Evolutionary conservation across 2,888 invertebrate species (phyloP).

Genomic region (Teleogryllus oceanicus): DNA sequence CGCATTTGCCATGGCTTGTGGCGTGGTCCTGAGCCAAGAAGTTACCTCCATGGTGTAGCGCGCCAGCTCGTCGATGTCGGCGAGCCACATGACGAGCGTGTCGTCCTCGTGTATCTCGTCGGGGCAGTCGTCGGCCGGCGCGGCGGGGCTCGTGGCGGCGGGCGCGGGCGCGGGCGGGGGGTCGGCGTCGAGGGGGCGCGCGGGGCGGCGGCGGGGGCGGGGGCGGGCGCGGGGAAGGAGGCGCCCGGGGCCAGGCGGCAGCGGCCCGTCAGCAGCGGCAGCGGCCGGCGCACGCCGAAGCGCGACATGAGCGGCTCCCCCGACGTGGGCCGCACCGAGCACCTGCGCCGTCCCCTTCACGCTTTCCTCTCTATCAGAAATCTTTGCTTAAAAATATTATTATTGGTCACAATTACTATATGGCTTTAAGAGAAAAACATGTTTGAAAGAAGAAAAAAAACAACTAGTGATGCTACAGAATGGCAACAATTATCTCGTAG

Average conservation of each 20-base stretch:
- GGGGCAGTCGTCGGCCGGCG: not conserved
- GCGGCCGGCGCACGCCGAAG: not conserved
- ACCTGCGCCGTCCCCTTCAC: not conserved
- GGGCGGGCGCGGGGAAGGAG: not conserved
- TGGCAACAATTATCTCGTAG: too few species aligned
- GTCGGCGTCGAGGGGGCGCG: not conserved
- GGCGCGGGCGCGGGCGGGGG: not conserved
- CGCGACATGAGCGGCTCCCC: constrained; percentile 8
- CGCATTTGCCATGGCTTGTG: too few species aligned
- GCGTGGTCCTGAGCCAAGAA: too few species aligned
- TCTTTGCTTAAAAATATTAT: too few species aligned
- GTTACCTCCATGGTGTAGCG: not conserved
- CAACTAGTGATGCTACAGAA: too few species aligned
- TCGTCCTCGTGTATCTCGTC: not conserved
- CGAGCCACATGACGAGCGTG: not conserved
- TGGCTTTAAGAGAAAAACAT: too few species aligned
- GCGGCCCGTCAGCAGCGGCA: constrained; percentile 6
- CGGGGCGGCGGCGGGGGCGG: not conserved
- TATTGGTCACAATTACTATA: too few species aligned
- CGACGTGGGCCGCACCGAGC: not conserved
- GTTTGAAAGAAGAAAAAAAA: too few species aligned
- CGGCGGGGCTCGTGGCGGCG: not conserved
- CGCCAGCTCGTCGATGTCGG: not conserved
- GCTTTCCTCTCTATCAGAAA: too few species aligned
- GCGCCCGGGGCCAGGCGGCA: not conserved